Evolutionary conservation across 2,113 vertebrate genomes (phyloP).

Genomic region (Porphyrio hochstetteri): DNA sequence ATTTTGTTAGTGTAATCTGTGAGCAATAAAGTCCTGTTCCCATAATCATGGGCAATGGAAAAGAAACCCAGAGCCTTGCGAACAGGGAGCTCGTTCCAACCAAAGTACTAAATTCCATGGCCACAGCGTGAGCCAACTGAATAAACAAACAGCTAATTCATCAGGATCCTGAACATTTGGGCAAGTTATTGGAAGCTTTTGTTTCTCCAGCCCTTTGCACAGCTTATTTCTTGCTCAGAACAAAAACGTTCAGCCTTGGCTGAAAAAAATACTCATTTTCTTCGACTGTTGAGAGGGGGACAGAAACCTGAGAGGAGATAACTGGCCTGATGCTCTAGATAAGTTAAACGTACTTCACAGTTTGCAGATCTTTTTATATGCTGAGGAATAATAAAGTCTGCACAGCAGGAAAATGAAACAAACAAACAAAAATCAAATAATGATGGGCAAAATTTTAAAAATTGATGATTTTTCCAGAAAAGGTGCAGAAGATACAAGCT

Average conservation of each 20-base stretch:
- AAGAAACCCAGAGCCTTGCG: neutral
- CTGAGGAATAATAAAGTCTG: neutral
- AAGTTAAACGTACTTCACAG: neutral
- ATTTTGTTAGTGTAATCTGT: neutral
- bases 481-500: neutral
- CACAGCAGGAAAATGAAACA: neutral
- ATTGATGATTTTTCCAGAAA: neutral
- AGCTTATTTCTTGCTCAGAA: neutral
- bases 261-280: neutral
- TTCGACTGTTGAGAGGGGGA: neutral
- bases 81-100: neutral
- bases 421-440: neutral
- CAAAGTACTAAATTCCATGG: neutral
- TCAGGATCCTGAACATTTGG: neutral
- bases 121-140: neutral
- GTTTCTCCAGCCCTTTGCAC: neutral
- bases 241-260: neutral
- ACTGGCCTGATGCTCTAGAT: neutral
- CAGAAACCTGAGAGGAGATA: neutral
- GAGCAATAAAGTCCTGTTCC: conserved; percentile 25
- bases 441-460: neutral
- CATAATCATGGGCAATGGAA: neutral
- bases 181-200: neutral
- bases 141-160: conserved; percentile 42
- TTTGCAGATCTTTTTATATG: neutral